Evolutionary conservation across 2,888 invertebrate genomes (phyloP), one percentile per base, ranked within the genome.

Genomic region (Amblyjoppa fuscipennis): DNA sequence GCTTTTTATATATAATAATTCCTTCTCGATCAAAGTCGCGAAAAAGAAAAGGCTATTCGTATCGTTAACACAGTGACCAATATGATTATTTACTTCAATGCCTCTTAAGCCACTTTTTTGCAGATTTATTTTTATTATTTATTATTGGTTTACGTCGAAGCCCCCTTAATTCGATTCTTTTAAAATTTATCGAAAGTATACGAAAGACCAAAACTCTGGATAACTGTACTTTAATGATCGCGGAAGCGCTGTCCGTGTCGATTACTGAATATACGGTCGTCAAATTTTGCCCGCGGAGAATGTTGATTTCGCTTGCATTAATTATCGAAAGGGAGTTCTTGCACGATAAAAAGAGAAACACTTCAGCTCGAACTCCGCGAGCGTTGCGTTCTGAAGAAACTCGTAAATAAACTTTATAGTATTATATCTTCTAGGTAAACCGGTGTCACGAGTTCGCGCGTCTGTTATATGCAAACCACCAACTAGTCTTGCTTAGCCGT

Each of bases 371-470:
- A 28, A 68, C 66, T 41, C 45, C 45, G 38, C 69, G 74, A 81
- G 34, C 31, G 41, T 61, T 20, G 34, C 59, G 51, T 51, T 61
- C 13, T 38, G 16, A 20, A 11, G 70, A 51, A 61, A 76, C 75
- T 69, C 70, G 49, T 75, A 81, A 81, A 81, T 68, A 74, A 66
- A 81, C 64, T 68, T 73, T 53, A 80, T 34, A 74, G 74, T 81
- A 74, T 81, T 81, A 81, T 81, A 81, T 81, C 69, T 75, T 81
- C 75, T 34, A 51, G 64, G 31, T 31, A 79, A 81, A 81, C 81
- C 81, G 81, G 81, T 81, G 81, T 69, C 61, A 68, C 81, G 70
- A 81, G 38, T 75, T 45, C 3, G 28, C 31, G 25, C 28, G 74
- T 74, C 51, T 7, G 38, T 28, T 16, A 59, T 31, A 61, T 75